Base-by-base conservation (phyloP, 2,888 invertebrate genomes). In the Enchytraeus crypticus region DNA sequence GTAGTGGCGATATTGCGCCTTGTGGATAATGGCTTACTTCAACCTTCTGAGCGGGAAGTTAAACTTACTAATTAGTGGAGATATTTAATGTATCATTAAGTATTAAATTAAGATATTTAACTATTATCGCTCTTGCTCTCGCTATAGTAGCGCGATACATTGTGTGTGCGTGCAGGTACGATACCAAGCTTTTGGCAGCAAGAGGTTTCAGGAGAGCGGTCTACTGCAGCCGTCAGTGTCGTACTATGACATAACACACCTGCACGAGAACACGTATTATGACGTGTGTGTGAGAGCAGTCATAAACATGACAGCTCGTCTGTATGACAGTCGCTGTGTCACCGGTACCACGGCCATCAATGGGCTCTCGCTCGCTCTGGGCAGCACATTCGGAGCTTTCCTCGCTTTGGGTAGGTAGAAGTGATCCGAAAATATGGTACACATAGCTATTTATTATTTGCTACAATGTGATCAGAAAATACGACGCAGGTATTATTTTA, bases 191-290 rank as follows among this genome's bases (percentile, higher is more conserved):
- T 46, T 61, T 32, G 67, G 66, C 26, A 66, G 66, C 53, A 59
- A 38, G 26, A 60, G 68, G 14, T 33, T 60, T 8, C 69, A 66
- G 56, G 21, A 60, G 46, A 57, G 53, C 26, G 51, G 51, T 23
- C 45, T 18, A 2, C 54, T 68, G 51, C 54, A 46, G 5, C 33
- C 59, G 11, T 26, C 32, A 18, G 27, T 33, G 45, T 47, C 33
- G 34, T 51, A 56, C 21, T 68, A 65, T 38, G 67, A 65, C 60
- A 68, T 69, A 55, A 58, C 34, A 32, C 56, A 62, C 26, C 63
- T 69, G 14, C 69, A 69, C 55, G 69, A 69, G 59, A 63, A 68
- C 47, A 69, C 69, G 0, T 47, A 63, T 56, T 69, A 69, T 60
- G 59, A 62, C 27, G 61, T 69, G 49, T 69, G 69, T 62, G 57